A percentile compares a stretch with the other conserved stretches of the same genome.
These are phyloP conservation scores for Saguinus imperator DNA, from an alignment of 2,113 vertebrate species.

Conservation along the genomic window DNA sequence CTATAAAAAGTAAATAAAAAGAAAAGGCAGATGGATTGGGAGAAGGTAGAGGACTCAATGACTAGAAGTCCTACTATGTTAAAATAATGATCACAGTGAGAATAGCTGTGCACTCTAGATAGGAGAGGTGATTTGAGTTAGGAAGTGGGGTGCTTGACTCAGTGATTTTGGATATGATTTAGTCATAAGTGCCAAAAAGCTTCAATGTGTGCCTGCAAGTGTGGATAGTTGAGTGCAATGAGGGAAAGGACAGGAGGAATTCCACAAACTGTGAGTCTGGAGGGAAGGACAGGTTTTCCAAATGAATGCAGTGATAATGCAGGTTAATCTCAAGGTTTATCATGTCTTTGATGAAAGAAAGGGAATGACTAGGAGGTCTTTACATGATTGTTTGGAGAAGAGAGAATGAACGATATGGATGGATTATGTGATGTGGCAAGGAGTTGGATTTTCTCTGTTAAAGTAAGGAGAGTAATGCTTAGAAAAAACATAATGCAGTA, in stretches of 20 bases:
- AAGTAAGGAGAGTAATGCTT: background rate
- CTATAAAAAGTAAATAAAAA: background rate
- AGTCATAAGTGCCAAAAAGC: background rate
- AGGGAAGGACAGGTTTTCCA: background rate
- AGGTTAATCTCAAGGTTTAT: background rate
- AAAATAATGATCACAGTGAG: background rate
- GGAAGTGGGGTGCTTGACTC: background rate
- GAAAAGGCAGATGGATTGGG: background rate
- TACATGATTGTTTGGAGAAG: background rate
- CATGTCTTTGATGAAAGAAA: background rate
- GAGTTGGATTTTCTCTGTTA: background rate
- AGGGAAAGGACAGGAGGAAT: background rate
- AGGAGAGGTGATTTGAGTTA: background rate
- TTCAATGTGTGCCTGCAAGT: background rate
- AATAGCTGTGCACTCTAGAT: background rate
- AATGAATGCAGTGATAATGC: background rate
- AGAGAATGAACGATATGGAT: background rate
- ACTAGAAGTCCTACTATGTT: background rate
- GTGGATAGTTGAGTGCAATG: background rate
- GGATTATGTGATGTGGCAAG: background rate
- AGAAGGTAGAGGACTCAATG: background rate
- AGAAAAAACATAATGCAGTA: background rate
- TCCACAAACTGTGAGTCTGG: background rate
- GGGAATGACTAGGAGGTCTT: background rate
- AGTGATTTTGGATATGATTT: background rate